Conservation (phyloP, 2,797 vertebrate genomes). For the Odontamblyopus lacepedii region DNA sequence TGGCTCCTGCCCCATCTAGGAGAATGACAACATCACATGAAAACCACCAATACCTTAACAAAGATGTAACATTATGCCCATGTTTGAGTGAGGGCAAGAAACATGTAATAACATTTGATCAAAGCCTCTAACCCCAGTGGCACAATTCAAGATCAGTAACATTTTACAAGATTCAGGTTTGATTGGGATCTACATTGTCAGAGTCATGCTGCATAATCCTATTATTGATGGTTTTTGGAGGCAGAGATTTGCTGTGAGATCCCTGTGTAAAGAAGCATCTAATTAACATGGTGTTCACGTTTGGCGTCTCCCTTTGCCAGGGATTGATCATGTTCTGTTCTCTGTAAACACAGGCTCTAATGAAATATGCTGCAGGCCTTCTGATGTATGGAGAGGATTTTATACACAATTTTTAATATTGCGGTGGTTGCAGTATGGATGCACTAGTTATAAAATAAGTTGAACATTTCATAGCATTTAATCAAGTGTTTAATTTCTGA, state of each 20-base stretch:
- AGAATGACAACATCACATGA: too few species aligned
- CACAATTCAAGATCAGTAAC: slow-evolving; percentile 49
- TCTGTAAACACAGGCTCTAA: slow-evolving; percentile 31
- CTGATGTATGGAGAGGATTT: slow-evolving; percentile 20
- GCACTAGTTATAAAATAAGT: slow-evolving; percentile 6
- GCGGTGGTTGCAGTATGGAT: neutral
- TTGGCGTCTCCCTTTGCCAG: slow-evolving; percentile 41
- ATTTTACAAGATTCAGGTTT: slow-evolving; percentile 52
- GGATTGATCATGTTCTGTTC: slow-evolving; percentile 38
- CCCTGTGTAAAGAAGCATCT: slow-evolving; percentile 56
- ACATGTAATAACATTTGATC: slow-evolving; percentile 37
- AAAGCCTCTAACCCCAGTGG: slow-evolving; percentile 16
- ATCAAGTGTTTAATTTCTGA: neutral
- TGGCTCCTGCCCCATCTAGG: too few species aligned
- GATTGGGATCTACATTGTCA: slow-evolving; percentile 61
- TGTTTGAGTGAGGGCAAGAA: slow-evolving; percentile 34
- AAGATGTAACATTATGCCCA: slow-evolving; percentile 38
- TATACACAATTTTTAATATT: slow-evolving; percentile 13
- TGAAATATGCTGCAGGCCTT: slow-evolving; percentile 27
- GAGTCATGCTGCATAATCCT: slow-evolving; percentile 64
- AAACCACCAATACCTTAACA: slow-evolving; percentile 9
- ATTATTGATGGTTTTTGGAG: slow-evolving; percentile 63
- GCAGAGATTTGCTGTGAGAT: slow-evolving; percentile 60
- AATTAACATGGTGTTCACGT: slow-evolving; percentile 57
- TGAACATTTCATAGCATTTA: slow-evolving; percentile 5